phyloP scores from a whole-genome alignment of 1,140 invertebrate genomes.

The Acromyrmex heyeri region DNA sequence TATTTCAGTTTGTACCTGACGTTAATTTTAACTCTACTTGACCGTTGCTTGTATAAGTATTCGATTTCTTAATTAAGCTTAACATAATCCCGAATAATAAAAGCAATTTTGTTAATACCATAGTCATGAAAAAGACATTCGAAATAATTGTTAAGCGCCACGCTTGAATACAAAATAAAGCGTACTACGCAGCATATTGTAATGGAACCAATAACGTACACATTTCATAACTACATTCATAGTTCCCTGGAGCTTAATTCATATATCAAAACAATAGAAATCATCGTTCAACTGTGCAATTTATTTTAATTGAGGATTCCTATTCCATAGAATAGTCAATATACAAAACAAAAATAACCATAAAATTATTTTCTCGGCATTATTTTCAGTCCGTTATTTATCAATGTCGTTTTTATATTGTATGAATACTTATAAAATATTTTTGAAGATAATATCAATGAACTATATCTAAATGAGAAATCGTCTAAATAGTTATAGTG shows the following conservation, averaged over 20 bases:
- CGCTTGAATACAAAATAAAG: not conserved
- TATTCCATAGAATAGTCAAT: not conserved
- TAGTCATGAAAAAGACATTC: not conserved
- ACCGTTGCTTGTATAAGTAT: not conserved
- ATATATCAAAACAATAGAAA: slow-evolving; percentile 21
- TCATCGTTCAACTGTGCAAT: slow-evolving; percentile 25
- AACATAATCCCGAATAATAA: slow-evolving; percentile 14
- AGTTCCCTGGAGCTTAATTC: not conserved
- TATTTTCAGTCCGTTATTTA: not conserved
- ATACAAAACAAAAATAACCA: not conserved
- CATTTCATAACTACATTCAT: not conserved
- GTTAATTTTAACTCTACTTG: not conserved
- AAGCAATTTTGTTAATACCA: slow-evolving; percentile 7
- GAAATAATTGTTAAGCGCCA: slow-evolving; percentile 22
- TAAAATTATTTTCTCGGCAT: not conserved
- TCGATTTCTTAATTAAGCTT: slow-evolving; percentile 1
- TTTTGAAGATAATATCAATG: not conserved
- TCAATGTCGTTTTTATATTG: not conserved
- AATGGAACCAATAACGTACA: slow-evolving; percentile 19
- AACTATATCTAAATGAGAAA: not conserved
- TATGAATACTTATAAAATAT: not conserved
- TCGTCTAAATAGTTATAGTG: not conserved
- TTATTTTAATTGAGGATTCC: not conserved
- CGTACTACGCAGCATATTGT: no score
- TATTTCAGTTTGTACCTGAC: not conserved